Percentiles rank a stretch among this genome's conserved stretches.
phyloP scores from a whole-genome alignment of 2,888 invertebrate species.

The Lasioglossum zephyrum region DNA sequence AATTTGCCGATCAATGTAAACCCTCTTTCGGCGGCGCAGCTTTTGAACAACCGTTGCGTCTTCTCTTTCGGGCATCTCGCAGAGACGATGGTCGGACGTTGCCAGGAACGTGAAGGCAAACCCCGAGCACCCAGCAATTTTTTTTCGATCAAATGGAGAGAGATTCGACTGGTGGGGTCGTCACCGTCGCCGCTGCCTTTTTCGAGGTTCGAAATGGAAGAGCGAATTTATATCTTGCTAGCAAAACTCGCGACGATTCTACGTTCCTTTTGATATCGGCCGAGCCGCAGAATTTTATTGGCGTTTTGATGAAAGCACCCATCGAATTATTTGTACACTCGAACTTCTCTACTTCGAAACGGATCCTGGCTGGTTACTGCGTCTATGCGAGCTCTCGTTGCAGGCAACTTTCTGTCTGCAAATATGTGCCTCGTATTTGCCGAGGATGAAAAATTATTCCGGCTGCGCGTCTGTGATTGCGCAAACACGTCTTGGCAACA shows the following conservation, averaged over 20 bases:
- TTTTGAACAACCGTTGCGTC: constrained; percentile 46
- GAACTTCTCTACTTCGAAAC: not conserved
- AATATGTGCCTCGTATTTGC: not conserved
- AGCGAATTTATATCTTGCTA: constrained; percentile 37
- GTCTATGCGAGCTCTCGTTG: not conserved
- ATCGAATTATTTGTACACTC: constrained; percentile 44
- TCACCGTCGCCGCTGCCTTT: constrained; percentile 48
- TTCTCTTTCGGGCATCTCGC: constrained; percentile 32
- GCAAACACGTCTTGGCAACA: not conserved
- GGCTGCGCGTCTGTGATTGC: not conserved
- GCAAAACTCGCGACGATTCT: constrained; percentile 20
- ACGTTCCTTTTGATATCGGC: constrained; percentile 68
- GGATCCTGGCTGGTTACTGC: not conserved
- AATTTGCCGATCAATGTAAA: constrained; percentile 74
- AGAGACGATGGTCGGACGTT: constrained; percentile 25
- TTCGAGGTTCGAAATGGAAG: constrained; percentile 42
- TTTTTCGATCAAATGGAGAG: constrained; percentile 63
- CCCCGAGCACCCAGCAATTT: constrained; percentile 56
- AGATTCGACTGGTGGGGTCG: constrained; percentile 49
- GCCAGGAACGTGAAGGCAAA: not conserved
- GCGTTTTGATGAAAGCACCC: constrained; percentile 72
- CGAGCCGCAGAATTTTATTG: constrained; percentile 70
- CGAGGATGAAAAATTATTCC: not conserved
- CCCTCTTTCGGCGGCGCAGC: constrained; percentile 64
- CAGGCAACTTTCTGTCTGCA: not conserved